Evolutionary conservation across 2,888 invertebrate species (phyloP).

Genomic region (Lysandra bellargus): DNA sequence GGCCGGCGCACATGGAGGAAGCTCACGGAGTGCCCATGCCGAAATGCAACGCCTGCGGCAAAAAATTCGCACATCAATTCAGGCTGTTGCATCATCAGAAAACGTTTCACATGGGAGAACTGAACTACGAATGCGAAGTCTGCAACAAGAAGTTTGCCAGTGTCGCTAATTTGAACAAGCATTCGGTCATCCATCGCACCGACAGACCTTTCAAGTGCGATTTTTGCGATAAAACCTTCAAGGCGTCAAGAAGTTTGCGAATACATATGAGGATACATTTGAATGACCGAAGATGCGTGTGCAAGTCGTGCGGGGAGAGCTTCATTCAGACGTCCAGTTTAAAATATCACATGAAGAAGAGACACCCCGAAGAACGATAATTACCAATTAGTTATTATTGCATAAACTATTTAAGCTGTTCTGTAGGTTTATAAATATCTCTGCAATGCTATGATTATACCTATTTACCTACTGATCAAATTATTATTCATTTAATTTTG

Average conservation of each 20-base stretch:
- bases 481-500: neutral
- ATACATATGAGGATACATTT: conserved; percentile 45
- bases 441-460: neutral
- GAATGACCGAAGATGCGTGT: conserved; percentile 48
- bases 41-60: conserved; percentile 51
- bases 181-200: neutral
- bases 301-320: conserved; percentile 49
- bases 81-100: conserved; percentile 49
- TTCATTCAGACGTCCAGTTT: conserved; percentile 50
- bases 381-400: neutral
- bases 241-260: neutral
- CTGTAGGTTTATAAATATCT: neutral
- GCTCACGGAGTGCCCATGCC: conserved; percentile 51
- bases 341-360: conserved; percentile 47
- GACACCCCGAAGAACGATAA: conserved; percentile 39
- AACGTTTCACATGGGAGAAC: conserved; percentile 49
- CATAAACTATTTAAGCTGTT: neutral
- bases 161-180: neutral
- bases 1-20: conserved; percentile 50
- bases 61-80: conserved; percentile 48
- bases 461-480: neutral
- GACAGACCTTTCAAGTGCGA: neutral
- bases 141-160: neutral
- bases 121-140: conserved; percentile 35
- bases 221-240: neutral